Evolutionary conservation across 2,888 invertebrate species (phyloP).

Genomic region (Empis stercorea): DNA sequence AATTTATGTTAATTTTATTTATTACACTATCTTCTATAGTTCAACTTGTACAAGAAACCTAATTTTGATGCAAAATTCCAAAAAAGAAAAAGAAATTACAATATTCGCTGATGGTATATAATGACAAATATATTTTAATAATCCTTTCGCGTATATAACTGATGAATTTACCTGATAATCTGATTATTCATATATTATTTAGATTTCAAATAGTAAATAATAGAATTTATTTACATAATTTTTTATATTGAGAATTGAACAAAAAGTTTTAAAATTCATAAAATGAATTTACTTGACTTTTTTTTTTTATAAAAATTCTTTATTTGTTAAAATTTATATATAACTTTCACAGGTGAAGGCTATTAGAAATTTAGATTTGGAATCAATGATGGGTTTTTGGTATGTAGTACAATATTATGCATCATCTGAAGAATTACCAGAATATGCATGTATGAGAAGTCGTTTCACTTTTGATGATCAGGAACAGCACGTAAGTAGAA

Average conservation of each 20-base stretch:
- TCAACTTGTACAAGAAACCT: too few relatives aligned
- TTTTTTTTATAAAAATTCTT: constrained; percentile 5
- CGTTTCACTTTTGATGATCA: constrained; percentile 31
- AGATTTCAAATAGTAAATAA: not conserved
- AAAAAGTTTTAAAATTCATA: not conserved
- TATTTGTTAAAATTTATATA: not conserved
- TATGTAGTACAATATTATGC: constrained; percentile 81
- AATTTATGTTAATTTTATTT: too few relatives aligned
- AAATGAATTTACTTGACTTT: not conserved
- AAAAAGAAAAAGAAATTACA: too few relatives aligned
- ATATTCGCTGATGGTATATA: too few relatives aligned
- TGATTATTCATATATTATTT: too few relatives aligned
- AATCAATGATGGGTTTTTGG: constrained; percentile 71
- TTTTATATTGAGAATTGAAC: not conserved
- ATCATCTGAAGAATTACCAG: constrained; percentile 72
- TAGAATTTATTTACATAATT: not conserved
- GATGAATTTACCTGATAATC: too few relatives aligned
- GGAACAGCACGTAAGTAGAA: constrained; percentile 30
- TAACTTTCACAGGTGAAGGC: constrained; percentile 48
- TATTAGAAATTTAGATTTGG: constrained; percentile 64
- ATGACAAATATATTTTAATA: too few relatives aligned
- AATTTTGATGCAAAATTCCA: too few relatives aligned
- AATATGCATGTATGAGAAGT: constrained; percentile 76
- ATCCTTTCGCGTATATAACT: too few relatives aligned
- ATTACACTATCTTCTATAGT: too few relatives aligned